These are phyloP conservation scores for Mimas tiliae DNA, from an alignment of 2,888 invertebrate species.

Conservation along the genomic window DNA sequence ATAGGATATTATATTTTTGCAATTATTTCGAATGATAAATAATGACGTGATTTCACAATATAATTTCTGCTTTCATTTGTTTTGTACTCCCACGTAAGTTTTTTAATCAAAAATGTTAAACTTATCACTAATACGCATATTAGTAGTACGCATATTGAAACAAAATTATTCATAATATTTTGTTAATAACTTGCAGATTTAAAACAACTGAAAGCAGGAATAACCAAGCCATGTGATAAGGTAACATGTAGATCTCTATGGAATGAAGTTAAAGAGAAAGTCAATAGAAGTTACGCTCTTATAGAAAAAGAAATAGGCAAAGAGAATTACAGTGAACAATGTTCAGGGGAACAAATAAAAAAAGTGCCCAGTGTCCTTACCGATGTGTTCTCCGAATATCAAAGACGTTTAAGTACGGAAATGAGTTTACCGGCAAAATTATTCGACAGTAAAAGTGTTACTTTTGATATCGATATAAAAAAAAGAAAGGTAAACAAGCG, in stretches of 20 bases:
- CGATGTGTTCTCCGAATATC: conserved; percentile 17
- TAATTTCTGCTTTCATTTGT: conserved; percentile 48
- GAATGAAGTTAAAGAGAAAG: conserved; percentile 29
- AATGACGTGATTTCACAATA: not conserved
- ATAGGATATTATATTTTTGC: not conserved
- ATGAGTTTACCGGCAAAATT: not conserved
- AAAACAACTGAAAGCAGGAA: conserved; percentile 51
- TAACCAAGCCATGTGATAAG: conserved; percentile 39
- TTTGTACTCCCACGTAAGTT: conserved; percentile 72
- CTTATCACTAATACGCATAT: conserved; percentile 19
- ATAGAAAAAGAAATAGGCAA: conserved; percentile 30
- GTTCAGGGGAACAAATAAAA: conserved; percentile 1
- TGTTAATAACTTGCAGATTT: conserved; percentile 56
- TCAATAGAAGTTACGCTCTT: conserved; percentile 20
- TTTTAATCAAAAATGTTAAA: conserved; percentile 23
- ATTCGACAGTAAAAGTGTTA: conserved; percentile 20
- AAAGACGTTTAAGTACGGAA: conserved; percentile 26
- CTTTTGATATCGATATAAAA: conserved; percentile 27
- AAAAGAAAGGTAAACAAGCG: conserved; percentile 29
- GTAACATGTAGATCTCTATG: conserved; percentile 33
- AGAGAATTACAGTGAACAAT: conserved; percentile 21
- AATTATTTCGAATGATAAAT: not conserved
- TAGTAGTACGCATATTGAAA: conserved; percentile 12
- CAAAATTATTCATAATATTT: conserved; percentile 26
- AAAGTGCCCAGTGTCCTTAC: conserved; percentile 26